Evolutionary conservation across 2,888 invertebrate genomes (phyloP).

Genomic region (Idaea aversata): DNA sequence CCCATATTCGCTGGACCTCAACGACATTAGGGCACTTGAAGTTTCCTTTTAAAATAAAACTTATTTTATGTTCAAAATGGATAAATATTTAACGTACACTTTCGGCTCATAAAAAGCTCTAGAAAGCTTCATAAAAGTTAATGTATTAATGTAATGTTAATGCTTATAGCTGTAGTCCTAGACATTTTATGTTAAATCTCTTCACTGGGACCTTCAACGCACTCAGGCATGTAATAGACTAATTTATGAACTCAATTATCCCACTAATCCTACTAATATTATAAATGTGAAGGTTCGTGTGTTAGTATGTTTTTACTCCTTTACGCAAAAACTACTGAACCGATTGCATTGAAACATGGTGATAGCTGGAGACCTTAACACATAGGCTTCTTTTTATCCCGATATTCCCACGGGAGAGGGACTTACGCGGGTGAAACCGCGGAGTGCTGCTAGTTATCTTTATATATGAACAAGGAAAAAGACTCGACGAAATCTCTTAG

Average conservation of each 20-base stretch:
- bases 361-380: too few relatives aligned
- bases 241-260: background rate
- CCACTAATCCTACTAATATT: background rate
- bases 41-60: constrained; percentile 12
- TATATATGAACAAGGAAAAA: too few relatives aligned
- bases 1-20: constrained; percentile 15
- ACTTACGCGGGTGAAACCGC: too few relatives aligned
- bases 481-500: too few relatives aligned
- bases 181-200: background rate
- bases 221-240: background rate
- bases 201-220: background rate
- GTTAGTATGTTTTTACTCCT: background rate
- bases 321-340: too few relatives aligned
- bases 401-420: too few relatives aligned
- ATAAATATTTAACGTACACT: background rate
- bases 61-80: constrained; percentile 7
- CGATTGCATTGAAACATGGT: too few relatives aligned
- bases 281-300: background rate
- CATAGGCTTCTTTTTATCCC: too few relatives aligned
- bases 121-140: constrained; percentile 1
- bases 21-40: constrained; percentile 13
- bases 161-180: background rate
- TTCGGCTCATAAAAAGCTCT: background rate
- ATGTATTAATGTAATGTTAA: background rate
- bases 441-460: too few relatives aligned